phyloP scores from a whole-genome alignment of 2,113 vertebrate species.

The Oxyruncus cristatus region DNA sequence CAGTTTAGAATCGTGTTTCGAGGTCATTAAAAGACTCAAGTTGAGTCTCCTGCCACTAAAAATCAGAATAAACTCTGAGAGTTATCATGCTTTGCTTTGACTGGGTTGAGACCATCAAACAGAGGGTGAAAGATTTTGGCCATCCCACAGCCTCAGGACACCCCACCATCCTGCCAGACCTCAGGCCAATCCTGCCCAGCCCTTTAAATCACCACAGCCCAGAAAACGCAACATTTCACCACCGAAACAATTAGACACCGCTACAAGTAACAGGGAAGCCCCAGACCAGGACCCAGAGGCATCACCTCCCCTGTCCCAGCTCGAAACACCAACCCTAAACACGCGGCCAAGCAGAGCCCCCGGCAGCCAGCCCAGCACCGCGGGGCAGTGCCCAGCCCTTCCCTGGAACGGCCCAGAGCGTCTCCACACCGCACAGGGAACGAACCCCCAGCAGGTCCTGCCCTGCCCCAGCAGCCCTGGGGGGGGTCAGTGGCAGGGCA shows the following conservation, averaged over 20 bases:
- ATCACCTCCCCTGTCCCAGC: not conserved
- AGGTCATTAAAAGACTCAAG: not conserved
- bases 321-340: no score
- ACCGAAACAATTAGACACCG: accelerated
- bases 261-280: not conserved
- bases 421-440: not conserved
- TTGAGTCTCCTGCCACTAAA: not conserved
- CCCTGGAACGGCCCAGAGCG: not conserved
- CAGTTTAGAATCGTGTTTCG: not conserved
- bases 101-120: not conserved
- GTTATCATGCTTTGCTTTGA: not conserved
- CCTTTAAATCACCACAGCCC: not conserved
- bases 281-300: not conserved
- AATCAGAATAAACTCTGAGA: not conserved
- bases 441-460: not conserved
- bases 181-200: not conserved
- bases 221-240: not conserved
- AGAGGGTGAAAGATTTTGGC: no score
- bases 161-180: not conserved
- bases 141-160: not conserved
- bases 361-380: not conserved
- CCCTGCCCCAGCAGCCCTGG: not conserved
- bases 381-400: not conserved
- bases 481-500: accelerated
- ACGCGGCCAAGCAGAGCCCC: no score